Evolutionary conservation across 2,113 vertebrate species (phyloP).

Genomic region (Ptyas mucosa): DNA sequence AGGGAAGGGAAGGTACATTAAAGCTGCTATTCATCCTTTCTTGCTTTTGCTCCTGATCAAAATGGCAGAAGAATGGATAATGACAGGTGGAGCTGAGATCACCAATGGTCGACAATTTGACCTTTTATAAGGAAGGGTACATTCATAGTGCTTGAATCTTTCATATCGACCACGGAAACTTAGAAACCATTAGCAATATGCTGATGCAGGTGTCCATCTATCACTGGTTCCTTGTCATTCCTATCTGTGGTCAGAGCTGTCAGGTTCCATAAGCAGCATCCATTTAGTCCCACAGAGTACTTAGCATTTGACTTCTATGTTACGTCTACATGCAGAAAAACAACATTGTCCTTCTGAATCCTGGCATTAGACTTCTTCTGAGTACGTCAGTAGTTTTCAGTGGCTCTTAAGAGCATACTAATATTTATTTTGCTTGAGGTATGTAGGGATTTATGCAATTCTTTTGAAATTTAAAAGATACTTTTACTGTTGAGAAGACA

Average conservation of each 20-base stretch:
- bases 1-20: background rate
- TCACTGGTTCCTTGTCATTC: background rate
- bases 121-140: background rate
- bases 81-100: background rate
- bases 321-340: background rate
- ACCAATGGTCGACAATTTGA: background rate
- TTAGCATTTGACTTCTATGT: background rate
- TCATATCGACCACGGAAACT: background rate
- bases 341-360: background rate
- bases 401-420: slow-evolving; percentile 10
- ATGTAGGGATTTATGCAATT: background rate
- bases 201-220: background rate
- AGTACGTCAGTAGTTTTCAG: background rate
- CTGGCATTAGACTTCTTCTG: background rate
- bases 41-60: background rate
- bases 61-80: background rate
- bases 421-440: slow-evolving; percentile 15
- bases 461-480: slow-evolving; percentile 19
- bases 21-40: background rate
- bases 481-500: slow-evolving; percentile 12
- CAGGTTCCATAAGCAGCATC: background rate
- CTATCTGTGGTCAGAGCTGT: background rate
- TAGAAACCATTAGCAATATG: background rate
- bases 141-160: background rate
- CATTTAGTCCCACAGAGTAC: background rate